These are phyloP conservation scores for Diarsia dahlii DNA, from an alignment of 2,888 invertebrate species.

Conservation along the genomic window DNA sequence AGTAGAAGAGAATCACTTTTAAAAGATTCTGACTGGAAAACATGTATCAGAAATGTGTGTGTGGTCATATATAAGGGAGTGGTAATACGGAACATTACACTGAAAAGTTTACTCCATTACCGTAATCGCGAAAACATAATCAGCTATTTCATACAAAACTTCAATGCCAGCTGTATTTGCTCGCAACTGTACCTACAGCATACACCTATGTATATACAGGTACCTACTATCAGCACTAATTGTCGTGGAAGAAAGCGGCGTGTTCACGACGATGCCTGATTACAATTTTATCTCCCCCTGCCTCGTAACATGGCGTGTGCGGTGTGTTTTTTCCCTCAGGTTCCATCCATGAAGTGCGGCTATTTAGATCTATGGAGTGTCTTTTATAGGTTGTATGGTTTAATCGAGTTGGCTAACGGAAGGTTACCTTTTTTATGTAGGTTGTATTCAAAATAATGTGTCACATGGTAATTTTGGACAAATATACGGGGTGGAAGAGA, in stretches of 20 bases:
- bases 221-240: conserved; percentile 42
- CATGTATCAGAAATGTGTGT: neutral
- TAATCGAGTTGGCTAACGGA: conserved; percentile 2
- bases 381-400: conserved; percentile 20
- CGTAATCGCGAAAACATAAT: neutral
- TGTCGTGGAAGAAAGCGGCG: conserved; percentile 52
- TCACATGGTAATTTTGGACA: too few species aligned
- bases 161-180: neutral
- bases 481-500: too few species aligned
- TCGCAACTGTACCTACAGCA: conserved; percentile 38
- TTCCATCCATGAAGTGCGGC: conserved; percentile 42
- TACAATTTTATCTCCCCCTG: conserved; percentile 58
- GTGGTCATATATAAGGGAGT: neutral
- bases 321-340: conserved; percentile 47
- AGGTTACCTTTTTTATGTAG: neutral
- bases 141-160: neutral
- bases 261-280: conserved; percentile 50
- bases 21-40: too few species aligned
- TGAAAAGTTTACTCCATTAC: neutral
- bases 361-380: conserved; percentile 34
- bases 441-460: too few species aligned
- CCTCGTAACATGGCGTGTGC: conserved; percentile 37
- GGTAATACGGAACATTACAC: neutral
- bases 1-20: too few species aligned
- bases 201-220: conserved; percentile 6